phyloP scores from a whole-genome alignment of 2,113 vertebrate genomes.

The Hemiscyllium ocellatum region DNA sequence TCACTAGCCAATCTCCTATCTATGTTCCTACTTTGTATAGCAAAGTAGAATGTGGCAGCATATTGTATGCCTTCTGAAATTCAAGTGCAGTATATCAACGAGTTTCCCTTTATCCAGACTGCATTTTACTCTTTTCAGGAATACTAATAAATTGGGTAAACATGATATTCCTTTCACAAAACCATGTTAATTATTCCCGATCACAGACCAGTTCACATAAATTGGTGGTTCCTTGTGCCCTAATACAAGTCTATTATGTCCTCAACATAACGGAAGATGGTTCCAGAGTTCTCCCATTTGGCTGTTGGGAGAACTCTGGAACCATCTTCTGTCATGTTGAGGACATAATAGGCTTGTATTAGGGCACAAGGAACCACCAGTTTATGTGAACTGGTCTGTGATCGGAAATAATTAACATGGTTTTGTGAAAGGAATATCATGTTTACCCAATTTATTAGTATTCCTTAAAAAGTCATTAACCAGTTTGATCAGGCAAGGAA shows the following conservation, averaged over 20 bases:
- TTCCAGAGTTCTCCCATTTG: background rate
- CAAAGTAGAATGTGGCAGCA: too few species aligned
- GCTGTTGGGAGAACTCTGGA: background rate
- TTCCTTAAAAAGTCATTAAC: background rate
- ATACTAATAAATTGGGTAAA: too few species aligned
- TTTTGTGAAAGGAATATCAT: background rate
- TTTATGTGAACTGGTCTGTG: background rate
- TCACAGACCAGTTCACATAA: background rate
- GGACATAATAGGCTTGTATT: background rate
- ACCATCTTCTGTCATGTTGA: background rate
- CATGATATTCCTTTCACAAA: background rate
- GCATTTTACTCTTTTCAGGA: too few species aligned
- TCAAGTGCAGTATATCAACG: too few species aligned
- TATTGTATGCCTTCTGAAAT: too few species aligned
- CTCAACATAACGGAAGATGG: background rate
- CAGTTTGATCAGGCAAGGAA: background rate
- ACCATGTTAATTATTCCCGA: background rate
- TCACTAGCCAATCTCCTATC: too few species aligned
- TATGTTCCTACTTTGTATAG: too few species aligned
- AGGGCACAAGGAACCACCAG: background rate
- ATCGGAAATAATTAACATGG: background rate
- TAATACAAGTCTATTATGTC: background rate
- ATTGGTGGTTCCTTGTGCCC: background rate
- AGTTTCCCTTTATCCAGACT: too few species aligned
- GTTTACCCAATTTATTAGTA: too few species aligned